These are phyloP conservation scores for Leucophenga varia DNA, from an alignment of 1,140 invertebrate species.

Conservation along the genomic window DNA sequence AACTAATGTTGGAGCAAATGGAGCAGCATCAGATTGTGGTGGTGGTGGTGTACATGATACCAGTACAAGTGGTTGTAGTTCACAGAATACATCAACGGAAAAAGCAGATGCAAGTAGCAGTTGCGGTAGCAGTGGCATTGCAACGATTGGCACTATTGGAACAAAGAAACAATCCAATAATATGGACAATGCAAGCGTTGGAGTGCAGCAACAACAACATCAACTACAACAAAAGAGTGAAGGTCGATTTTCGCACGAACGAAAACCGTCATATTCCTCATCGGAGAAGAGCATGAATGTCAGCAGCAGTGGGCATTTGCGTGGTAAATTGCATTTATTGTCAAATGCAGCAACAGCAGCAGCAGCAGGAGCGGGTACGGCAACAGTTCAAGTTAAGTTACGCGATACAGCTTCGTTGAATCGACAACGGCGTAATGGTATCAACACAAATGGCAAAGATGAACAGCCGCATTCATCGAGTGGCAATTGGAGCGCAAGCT, in stretches of 20 bases:
- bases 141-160: neutral
- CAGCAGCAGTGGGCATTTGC: conserved; percentile 44
- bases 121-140: conserved; percentile 9
- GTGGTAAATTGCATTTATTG: conserved; percentile 41
- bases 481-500: conserved; percentile 92
- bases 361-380: conserved; percentile 31
- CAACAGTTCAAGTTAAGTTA: conserved; percentile 64
- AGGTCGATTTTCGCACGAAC: conserved; percentile 63
- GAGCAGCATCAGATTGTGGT: conserved; percentile 49
- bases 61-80: conserved; percentile 45
- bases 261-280: conserved; percentile 75
- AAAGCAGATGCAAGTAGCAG: conserved; percentile 27
- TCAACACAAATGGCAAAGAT: conserved; percentile 58
- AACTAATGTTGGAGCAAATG: too few relatives aligned
- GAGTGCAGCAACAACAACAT: too few relatives aligned
- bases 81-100: conserved; percentile 44
- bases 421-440: conserved; percentile 60
- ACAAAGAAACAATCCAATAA: conserved; percentile 1
- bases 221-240: conserved; percentile 50
- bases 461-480: conserved; percentile 85
- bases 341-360: conserved; percentile 22
- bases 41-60: conserved; percentile 58
- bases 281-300: conserved; percentile 65
- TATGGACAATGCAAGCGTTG: neutral
- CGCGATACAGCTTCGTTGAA: conserved; percentile 68